Evolutionary conservation across 1,140 invertebrate species (phyloP), one percentile per base, ranked within the genome.

Genomic region (Manduca sexta): DNA sequence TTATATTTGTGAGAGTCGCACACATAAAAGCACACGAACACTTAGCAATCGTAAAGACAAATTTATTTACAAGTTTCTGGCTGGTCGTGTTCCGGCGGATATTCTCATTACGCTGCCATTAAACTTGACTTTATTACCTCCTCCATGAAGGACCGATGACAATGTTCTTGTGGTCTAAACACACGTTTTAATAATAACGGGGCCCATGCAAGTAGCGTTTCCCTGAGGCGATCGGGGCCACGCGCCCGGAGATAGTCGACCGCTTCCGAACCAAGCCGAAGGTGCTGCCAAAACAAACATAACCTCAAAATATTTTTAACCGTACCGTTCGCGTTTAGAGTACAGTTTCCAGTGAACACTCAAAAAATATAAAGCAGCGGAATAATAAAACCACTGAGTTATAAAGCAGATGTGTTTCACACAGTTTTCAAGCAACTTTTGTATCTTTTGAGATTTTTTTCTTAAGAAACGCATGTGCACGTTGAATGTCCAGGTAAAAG

Each of bases 371-470:
- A 26, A 26, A 26, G 21, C 21, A 26, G 21, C 21, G 21, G 21
- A 26, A 26, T 26, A 26, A 26, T 26, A 26, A 26, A 26, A 26
- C 21, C 1, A 0, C 21, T 8, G 16, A 41, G 33, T 46, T 14
- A 42, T 48, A 57, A 39, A 71, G 76, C 79, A 83, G 79, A 76
- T 83, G 79, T 71, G 62, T 74, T 80, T 76, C 71, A 72, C 68
- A 67, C 69, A 67, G 64, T 76, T 64, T 69, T 64, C 48, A 60
- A 73, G 66, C 58, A 66, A 76, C 54, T 68, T 72, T 76, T 71
- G 78, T 78, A 78, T 72, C 77, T 73, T 76, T 73, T 69, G 59
- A 67, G 69, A 63, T 59, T 69, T 76, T 80, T 56, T 77, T 82
- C 62, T 67, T 60, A 50, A 74, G 72, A 60, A 66, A 70, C 62